Conservation (phyloP, 2,113 vertebrate species). For the Myanophis thanlyinensis region DNA sequence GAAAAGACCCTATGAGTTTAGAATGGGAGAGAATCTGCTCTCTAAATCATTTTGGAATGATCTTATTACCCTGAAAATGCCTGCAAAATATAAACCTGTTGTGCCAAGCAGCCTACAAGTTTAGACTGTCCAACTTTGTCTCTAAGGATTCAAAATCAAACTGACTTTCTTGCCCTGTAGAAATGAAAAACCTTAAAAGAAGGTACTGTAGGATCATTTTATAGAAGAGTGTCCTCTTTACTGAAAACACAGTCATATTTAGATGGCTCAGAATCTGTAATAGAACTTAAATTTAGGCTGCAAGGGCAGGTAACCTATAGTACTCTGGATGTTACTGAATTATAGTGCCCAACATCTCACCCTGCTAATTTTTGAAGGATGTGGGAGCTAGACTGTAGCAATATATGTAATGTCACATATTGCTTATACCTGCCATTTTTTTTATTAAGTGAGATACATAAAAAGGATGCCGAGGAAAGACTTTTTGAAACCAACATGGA, state of each 20-base stretch:
- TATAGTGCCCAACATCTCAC: background rate
- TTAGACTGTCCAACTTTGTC: background rate
- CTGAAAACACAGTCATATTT: background rate
- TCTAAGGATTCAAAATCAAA: background rate
- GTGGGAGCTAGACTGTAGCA: background rate
- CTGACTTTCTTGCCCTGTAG: background rate
- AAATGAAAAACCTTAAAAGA: background rate
- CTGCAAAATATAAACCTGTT: background rate
- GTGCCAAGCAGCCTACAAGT: background rate
- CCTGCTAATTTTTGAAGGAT: background rate
- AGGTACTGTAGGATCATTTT: background rate
- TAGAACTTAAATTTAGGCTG: background rate
- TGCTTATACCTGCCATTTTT: background rate
- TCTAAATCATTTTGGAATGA: too few species aligned
- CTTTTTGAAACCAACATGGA: background rate
- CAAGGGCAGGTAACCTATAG: background rate
- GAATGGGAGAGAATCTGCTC: background rate
- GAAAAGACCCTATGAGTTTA: background rate
- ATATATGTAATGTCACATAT: background rate
- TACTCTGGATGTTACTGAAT: background rate
- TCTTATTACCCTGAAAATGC: background rate
- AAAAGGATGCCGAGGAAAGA: background rate
- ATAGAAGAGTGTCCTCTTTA: background rate
- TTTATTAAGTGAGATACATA: background rate
- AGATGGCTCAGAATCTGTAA: background rate